Evolutionary conservation across 2,888 invertebrate species (phyloP), one percentile per base, ranked within the genome.

Genomic region (Temnothorax ravouxi): DNA sequence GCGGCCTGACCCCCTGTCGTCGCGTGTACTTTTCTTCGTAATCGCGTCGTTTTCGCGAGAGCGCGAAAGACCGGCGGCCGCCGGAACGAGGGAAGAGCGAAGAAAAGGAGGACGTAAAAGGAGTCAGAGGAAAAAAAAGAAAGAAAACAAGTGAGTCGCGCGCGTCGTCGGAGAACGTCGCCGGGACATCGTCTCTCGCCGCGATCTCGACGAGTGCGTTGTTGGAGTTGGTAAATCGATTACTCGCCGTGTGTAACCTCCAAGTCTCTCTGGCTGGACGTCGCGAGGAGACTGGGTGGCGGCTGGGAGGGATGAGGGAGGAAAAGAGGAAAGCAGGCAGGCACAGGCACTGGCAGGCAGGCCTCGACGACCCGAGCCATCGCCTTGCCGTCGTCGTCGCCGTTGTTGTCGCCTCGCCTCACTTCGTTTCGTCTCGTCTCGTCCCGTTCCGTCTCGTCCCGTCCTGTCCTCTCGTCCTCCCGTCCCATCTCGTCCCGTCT

Each of bases 21-120:
- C 86, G 86, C 84, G 72, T 76, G 84, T 29, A 29, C 29, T 89
- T 67, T 85, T 56, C 83, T 80, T 85, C 85, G 85, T 88, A 87
- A 88, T 89, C 88, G 82, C 83, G 82, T 84, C 82, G 84, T 77
- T 84, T 52, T 66, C 76, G 56, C 67, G 62, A 62, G 34, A 56
- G 11, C 41, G 47, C 56, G 71, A 50, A 54, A 69, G 34, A 75
- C 38, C 47, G 61, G 18, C 18, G 11, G 34, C 34, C 41, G 47
- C 29, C 41, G 44, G 44, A 15, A 67, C 50, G 47, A 34, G 56
- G 56, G 67, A 59, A 34, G 71, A 25, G 18, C 25, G 62, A 52
- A 66, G 15, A 38, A 44, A 41, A 47, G 50, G 25, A 71, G 50
- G 21, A 56, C n/a, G 21, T 41, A 41, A 44, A 29, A 64, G 76